These are phyloP conservation scores for Globodera rostochiensis DNA, from an alignment of 1,140 invertebrate species.

Conservation along the genomic window DNA sequence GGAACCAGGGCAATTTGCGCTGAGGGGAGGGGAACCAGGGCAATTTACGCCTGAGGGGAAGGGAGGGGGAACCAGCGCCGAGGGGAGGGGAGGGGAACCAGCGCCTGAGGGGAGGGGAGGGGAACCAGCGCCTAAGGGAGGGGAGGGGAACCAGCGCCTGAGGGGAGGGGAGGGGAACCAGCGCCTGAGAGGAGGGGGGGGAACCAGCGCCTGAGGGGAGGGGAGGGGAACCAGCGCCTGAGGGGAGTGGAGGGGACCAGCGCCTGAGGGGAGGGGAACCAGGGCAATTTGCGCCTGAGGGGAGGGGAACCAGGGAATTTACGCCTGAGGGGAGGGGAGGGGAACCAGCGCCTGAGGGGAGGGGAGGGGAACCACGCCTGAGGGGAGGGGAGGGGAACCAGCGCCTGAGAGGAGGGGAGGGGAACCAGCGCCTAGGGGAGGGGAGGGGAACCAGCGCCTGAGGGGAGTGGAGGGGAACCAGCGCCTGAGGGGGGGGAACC, in stretches of 20 bases:
- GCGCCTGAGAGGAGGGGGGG: slow-evolving; percentile 27
- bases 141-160: too few species aligned
- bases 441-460: too few species aligned
- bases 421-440: slow-evolving; percentile 54
- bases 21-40: slow-evolving; percentile 48
- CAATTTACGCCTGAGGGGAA: slow-evolving; percentile 41
- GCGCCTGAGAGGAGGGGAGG: slow-evolving; percentile 29
- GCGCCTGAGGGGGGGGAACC: slow-evolving; percentile 56
- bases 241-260: too few species aligned
- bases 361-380: too few species aligned
- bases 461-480: too few species aligned
- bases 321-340: slow-evolving; percentile 24
- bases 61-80: too few species aligned
- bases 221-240: too few species aligned
- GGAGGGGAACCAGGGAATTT: slow-evolving; percentile 52
- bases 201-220: slow-evolving; percentile 50
- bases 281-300: slow-evolving; percentile 46
- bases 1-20: slow-evolving; percentile 54
- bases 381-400: too few species aligned
- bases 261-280: too few species aligned
- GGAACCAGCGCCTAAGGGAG: slow-evolving; percentile 53
- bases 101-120: slow-evolving; percentile 39
- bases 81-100: too few species aligned
- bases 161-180: too few species aligned
- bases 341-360: too few species aligned